These are phyloP conservation scores for Amphiprion ocellaris DNA, from an alignment of 2,113 vertebrate genomes.

Conservation along the genomic window DNA sequence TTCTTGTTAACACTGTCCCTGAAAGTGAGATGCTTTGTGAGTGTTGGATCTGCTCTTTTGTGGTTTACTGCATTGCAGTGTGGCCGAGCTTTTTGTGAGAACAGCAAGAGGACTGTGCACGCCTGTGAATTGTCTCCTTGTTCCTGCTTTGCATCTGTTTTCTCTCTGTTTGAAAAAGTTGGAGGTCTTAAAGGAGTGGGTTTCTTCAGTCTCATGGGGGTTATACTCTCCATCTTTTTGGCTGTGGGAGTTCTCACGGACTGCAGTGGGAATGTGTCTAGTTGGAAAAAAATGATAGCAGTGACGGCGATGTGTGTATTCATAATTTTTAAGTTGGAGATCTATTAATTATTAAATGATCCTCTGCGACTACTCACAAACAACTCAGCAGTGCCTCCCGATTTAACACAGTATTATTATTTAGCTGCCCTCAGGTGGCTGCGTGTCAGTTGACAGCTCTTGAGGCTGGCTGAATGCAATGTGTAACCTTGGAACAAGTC, in stretches of 20 bases:
- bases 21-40: conserved; percentile 67
- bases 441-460: conserved; percentile 60
- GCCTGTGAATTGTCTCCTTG: conserved; percentile 75
- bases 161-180: conserved; percentile 78
- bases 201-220: conserved; percentile 73
- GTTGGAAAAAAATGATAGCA: conserved; percentile 54
- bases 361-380: conserved; percentile 67
- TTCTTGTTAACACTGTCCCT: conserved; percentile 76
- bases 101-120: conserved; percentile 45
- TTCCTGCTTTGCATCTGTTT: conserved; percentile 79
- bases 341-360: conserved; percentile 83
- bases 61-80: conserved; percentile 71
- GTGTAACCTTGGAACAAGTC: conserved; percentile 70
- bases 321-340: conserved; percentile 59
- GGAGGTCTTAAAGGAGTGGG: conserved; percentile 73
- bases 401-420: conserved; percentile 71
- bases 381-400: conserved; percentile 56
- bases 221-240: conserved; percentile 64
- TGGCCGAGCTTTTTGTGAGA: conserved; percentile 61
- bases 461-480: conserved; percentile 49
- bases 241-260: conserved; percentile 81
- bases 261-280: conserved; percentile 75
- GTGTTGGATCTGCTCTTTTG: conserved; percentile 59
- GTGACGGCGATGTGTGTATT: conserved; percentile 59
- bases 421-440: conserved; percentile 61